phyloP scores from a whole-genome alignment of 2,888 invertebrate species.

The Dinocampus coccinellae region DNA sequence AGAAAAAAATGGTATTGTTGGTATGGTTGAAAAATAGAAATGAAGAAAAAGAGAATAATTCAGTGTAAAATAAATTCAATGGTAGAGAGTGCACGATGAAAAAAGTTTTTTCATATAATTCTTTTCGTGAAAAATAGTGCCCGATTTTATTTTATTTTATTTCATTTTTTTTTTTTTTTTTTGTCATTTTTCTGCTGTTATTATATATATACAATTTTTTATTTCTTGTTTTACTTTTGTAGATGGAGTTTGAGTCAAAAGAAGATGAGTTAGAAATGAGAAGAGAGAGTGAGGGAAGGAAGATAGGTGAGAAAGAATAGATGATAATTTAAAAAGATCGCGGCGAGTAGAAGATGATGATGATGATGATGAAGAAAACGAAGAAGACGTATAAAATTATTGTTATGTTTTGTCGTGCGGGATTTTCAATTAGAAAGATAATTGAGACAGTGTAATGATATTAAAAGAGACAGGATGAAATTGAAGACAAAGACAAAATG shows the following conservation, averaged over 20 bases:
- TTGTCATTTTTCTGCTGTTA: not conserved
- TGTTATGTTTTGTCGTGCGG: not conserved
- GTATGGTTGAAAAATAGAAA: not conserved
- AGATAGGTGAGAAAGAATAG: not conserved
- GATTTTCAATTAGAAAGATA: slow-evolving; percentile 23
- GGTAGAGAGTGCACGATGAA: slow-evolving; percentile 17
- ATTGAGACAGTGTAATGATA: slow-evolving; percentile 15
- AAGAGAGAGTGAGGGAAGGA: too few relatives aligned
- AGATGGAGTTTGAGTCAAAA: not conserved
- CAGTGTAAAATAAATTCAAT: slow-evolving; percentile 25
- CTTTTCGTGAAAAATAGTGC: not conserved
- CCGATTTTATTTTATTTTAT: slow-evolving; percentile 7
- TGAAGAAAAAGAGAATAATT: slow-evolving; percentile 11
- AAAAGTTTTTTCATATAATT: slow-evolving; percentile 29
- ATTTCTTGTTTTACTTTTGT: not conserved
- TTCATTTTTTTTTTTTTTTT: not conserved
- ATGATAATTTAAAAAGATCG: not conserved
- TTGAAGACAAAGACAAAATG: slow-evolving; percentile 11
- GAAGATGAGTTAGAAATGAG: not conserved
- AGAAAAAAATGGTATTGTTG: not conserved
- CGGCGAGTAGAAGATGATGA: not conserved
- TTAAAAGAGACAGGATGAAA: slow-evolving; percentile 12
- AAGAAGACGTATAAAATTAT: not conserved
- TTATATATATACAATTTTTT: too few relatives aligned
- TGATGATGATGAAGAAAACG: not conserved